Evolutionary conservation across 2,113 vertebrate genomes (phyloP).

Genomic region (Chloropsis hardwickii): DNA sequence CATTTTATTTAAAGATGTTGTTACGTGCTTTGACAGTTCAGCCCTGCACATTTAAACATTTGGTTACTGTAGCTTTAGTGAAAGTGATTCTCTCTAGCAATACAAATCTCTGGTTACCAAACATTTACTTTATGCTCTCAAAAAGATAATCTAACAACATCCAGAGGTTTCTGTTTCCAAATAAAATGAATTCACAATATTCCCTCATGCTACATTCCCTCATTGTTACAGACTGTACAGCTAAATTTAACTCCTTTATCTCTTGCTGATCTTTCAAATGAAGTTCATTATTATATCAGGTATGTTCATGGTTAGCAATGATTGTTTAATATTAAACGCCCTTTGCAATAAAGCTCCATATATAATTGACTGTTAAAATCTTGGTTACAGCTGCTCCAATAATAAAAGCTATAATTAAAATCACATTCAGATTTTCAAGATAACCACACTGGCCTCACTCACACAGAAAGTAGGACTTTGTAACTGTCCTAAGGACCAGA

Average conservation of each 20-base stretch:
- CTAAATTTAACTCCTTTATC: slow-evolving; percentile 69
- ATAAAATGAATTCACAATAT: slow-evolving; percentile 57
- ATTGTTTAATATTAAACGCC: slow-evolving; percentile 67
- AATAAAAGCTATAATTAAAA: slow-evolving; percentile 58
- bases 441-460: background rate
- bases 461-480: background rate
- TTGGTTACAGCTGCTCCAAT: slow-evolving; percentile 47
- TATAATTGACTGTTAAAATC: slow-evolving; percentile 56
- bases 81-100: slow-evolving; percentile 64
- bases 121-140: slow-evolving; percentile 64
- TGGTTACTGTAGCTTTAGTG: slow-evolving; percentile 37
- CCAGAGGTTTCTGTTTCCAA: slow-evolving; percentile 65
- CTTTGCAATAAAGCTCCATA: slow-evolving; percentile 32
- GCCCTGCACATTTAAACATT: slow-evolving; percentile 34
- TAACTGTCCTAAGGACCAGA: background rate
- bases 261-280: slow-evolving; percentile 58
- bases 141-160: slow-evolving; percentile 67
- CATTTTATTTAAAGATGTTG: slow-evolving; percentile 58
- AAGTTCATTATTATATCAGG: slow-evolving; percentile 66
- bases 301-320: slow-evolving; percentile 69
- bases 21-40: slow-evolving; percentile 62
- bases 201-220: slow-evolving; percentile 37
- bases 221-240: slow-evolving; percentile 38
- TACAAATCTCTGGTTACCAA: slow-evolving; percentile 68
- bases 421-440: slow-evolving; percentile 39